Conservation (phyloP, 2,113 vertebrate species). For the Hydrolagus affinis region DNA sequence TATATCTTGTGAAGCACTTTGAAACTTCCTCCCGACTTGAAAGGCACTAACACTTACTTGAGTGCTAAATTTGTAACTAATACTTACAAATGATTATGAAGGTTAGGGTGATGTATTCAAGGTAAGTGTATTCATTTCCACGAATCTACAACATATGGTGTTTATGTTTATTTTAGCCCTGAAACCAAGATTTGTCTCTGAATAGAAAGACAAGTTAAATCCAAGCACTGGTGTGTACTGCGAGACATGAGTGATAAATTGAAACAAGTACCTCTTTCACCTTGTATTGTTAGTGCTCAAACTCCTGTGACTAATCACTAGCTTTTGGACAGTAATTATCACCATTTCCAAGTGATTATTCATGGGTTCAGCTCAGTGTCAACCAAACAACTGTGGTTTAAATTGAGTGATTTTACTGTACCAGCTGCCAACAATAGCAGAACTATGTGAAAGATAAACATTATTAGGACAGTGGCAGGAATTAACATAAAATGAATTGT, state of each 20-base stretch:
- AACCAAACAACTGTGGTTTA: constrained; percentile 10
- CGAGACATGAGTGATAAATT: constrained; percentile 11
- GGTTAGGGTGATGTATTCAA: no score
- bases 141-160: no score
- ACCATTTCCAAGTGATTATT: constrained; percentile 13
- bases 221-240: background rate
- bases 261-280: constrained; percentile 23
- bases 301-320: constrained; percentile 28
- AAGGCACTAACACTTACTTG: no score
- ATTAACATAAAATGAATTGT: background rate
- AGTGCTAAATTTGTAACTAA: no score
- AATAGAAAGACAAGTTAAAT: background rate
- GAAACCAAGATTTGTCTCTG: background rate
- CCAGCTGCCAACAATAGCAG: background rate
- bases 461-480: background rate
- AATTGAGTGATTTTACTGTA: constrained; percentile 1
- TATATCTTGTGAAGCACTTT: no score
- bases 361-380: constrained; percentile 23
- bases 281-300: constrained; percentile 19
- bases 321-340: constrained; percentile 16
- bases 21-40: no score
- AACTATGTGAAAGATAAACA: background rate
- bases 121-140: no score
- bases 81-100: no score
- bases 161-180: no score